Percentiles rank a stretch among this genome's conserved stretches.
phyloP scores from a whole-genome alignment of 2,113 vertebrate genomes.

The Galeopterus variegatus region DNA sequence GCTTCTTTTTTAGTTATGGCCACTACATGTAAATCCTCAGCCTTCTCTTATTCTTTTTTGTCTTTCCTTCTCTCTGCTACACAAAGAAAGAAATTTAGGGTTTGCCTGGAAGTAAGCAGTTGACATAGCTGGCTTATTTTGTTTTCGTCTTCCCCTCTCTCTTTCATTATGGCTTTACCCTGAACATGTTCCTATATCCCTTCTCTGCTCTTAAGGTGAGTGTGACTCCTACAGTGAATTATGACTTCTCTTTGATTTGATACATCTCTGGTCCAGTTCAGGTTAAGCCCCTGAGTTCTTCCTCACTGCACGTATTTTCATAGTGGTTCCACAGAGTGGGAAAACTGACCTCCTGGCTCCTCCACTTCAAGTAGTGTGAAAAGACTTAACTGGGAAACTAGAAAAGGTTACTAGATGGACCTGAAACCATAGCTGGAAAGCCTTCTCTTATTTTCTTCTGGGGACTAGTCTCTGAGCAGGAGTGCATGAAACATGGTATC shows the following conservation, averaged over 20 bases:
- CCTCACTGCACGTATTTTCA: slow-evolving; percentile 4
- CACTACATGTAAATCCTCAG: neutral
- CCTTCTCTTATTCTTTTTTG: slow-evolving; percentile 35
- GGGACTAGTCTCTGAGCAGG: slow-evolving; percentile 1
- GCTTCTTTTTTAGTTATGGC: slow-evolving; percentile 41
- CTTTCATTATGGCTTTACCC: slow-evolving; percentile 32
- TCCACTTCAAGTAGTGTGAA: neutral
- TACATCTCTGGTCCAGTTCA: neutral
- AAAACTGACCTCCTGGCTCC: neutral
- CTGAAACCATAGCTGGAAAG: slow-evolving; percentile 36
- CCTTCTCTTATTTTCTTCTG: slow-evolving; percentile 30
- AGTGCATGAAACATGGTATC: slow-evolving; percentile 19
- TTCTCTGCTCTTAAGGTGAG: neutral
- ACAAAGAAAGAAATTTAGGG: slow-evolving; percentile 27
- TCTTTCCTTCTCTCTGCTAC: neutral
- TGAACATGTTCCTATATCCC: slow-evolving; percentile 11
- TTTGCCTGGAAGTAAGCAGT: neutral
- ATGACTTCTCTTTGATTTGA: slow-evolving; percentile 36
- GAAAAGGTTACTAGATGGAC: neutral
- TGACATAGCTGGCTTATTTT: neutral
- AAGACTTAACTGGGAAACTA: neutral
- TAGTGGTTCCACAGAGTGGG: neutral
- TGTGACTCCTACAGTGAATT: neutral
- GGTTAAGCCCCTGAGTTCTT: slow-evolving; percentile 27
- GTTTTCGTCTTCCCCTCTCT: neutral